Base-by-base conservation (phyloP, 2,113 vertebrate genomes). In the Falcunculus frontatus region DNA sequence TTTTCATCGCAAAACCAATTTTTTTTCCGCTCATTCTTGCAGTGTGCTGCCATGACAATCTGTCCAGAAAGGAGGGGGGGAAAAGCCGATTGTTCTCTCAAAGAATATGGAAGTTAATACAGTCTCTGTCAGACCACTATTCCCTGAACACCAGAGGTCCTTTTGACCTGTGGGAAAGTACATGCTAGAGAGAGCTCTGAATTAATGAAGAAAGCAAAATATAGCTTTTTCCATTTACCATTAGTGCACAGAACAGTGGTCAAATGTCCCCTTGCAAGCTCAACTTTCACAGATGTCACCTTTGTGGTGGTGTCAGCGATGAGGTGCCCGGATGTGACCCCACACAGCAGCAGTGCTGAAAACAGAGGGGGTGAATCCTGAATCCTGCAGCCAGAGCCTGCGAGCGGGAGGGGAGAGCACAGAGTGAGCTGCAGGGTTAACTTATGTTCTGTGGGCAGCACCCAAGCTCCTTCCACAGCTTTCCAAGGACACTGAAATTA, bases 161-260 rank as follows among this genome's bases (percentile, higher is more conserved):
- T 77, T 92, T 89, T 95, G 90, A 84, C 80, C 95, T 86, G 70
- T 87, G 84, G 72, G 79, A 78, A 91, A 87, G 95, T 42, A 92
- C 95, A 69, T 79, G 56, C 89, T 60, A 55, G 46, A 60, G 91
- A 85, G 81, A 93, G 64, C 73, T 81, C 82, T 83, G 91, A 82
- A 94, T 92, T 93, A 89, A 95, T 75, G 67, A 93, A 81, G 75
- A 95, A 91, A 83, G 87, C 44, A 94, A 95, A 97, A 87, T 27
- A 67, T 0, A 44, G 74, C 64, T 82, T 92, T 92, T 91, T 30
- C 72, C 47, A 76, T 94, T 82, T 95, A n/a, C 41, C 62, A 32
- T 92, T 52, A 84, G 39, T 25, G 62, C 69, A 27, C 69, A 87
- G 69, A 78, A 3, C 35, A 17, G 73, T 59, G 62, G 60, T 9